Evolutionary conservation across 2,113 vertebrate genomes (phyloP).

Genomic region (Centrocercus urophasianus): DNA sequence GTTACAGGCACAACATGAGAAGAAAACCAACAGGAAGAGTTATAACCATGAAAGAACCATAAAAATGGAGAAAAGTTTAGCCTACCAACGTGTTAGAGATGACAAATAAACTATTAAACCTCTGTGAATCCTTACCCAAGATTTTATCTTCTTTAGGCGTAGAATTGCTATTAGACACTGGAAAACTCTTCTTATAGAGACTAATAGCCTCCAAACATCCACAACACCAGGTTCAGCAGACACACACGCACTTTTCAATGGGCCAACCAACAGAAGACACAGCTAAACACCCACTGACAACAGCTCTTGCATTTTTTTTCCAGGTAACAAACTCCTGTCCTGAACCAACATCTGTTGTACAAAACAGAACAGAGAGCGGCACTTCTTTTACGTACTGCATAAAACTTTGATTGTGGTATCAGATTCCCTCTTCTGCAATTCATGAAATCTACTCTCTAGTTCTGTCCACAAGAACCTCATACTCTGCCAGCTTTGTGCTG

Average conservation of each 20-base stretch:
- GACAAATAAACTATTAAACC: not conserved
- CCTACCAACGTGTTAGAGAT: not conserved
- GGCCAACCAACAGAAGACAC: not conserved
- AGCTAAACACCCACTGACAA: not conserved
- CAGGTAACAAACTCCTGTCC: not conserved
- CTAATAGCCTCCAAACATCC: not conserved
- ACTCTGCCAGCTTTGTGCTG: not conserved
- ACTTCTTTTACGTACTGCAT: fast-evolving
- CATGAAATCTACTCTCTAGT: not conserved
- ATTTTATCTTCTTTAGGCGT: not conserved
- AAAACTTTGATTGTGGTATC: not conserved
- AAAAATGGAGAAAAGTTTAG: not conserved
- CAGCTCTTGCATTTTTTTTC: not conserved
- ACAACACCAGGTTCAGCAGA: not conserved
- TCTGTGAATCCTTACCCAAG: not conserved
- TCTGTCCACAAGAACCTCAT: not conserved
- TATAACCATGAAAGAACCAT: not conserved
- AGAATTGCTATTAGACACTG: not conserved
- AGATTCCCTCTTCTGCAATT: not conserved
- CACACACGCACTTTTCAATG: not conserved
- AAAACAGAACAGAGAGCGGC: not conserved
- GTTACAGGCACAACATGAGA: not conserved
- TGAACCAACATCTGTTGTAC: not conserved
- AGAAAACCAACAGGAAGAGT: not conserved
- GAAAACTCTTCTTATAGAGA: not conserved